A percentile compares a stretch with the other conserved stretches of the same genome.
Conservation (phyloP, 1,140 invertebrate species). For the Psilanteris sp. region DNA sequence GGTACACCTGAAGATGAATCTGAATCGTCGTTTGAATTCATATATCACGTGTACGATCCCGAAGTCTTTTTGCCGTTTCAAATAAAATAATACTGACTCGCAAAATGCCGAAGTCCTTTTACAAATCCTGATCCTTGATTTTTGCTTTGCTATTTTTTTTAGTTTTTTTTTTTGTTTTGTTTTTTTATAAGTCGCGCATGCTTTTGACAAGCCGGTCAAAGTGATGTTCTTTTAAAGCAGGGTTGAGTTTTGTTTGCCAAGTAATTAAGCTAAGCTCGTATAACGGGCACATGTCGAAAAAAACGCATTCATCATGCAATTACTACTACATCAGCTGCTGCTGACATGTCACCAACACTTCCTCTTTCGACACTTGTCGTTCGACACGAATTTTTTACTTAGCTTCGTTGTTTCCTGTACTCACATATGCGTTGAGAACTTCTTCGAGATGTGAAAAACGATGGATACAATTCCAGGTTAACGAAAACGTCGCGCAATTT, state of each 20-base stretch:
- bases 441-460: constrained; percentile 60
- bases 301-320: constrained; percentile 63
- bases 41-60: constrained; percentile 26
- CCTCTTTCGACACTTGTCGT: constrained; percentile 65
- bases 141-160: no score
- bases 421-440: constrained; percentile 39
- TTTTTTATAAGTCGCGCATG: constrained; percentile 1
- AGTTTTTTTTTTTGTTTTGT: constrained; percentile 18
- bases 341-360: constrained; percentile 62
- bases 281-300: constrained; percentile 51
- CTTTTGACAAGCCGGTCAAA: constrained; percentile 39
- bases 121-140: constrained; percentile 12
- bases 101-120: constrained; percentile 13
- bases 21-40: constrained; percentile 29
- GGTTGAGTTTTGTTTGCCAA: constrained; percentile 49
- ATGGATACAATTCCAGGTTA: constrained; percentile 58
- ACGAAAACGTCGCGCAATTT: constrained; percentile 54
- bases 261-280: constrained; percentile 60
- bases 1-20: constrained; percentile 52
- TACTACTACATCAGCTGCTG: constrained; percentile 63
- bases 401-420: constrained; percentile 36
- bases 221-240: constrained; percentile 46
- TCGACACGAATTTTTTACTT: constrained; percentile 55
- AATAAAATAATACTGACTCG: no score
- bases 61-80: constrained; percentile 15